Evolutionary conservation across 2,888 invertebrate genomes (phyloP).

Genomic region (Danaus chrysippus): DNA sequence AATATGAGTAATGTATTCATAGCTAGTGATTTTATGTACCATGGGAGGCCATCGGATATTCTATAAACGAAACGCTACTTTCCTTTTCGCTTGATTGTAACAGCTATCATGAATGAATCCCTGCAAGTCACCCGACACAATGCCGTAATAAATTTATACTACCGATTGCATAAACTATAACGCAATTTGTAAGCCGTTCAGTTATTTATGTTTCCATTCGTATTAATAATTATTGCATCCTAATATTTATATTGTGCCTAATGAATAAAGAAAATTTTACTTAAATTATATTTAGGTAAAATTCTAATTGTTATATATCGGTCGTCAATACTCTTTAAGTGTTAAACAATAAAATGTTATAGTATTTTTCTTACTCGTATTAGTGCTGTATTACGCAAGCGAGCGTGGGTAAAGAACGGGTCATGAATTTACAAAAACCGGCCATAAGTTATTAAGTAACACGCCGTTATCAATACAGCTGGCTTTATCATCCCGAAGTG

Average conservation of each 20-base stretch:
- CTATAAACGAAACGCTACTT: slow-evolving; percentile 28
- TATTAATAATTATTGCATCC: no score
- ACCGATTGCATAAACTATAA: slow-evolving; percentile 18
- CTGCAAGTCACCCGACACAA: slow-evolving; percentile 21
- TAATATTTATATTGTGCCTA: no score
- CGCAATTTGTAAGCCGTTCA: slow-evolving; percentile 14
- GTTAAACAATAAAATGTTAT: neutral
- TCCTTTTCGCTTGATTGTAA: slow-evolving; percentile 27
- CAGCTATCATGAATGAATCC: slow-evolving; percentile 23
- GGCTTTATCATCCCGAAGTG: slow-evolving; percentile 21
- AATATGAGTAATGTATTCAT: no score
- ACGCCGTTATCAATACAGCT: slow-evolving; percentile 24
- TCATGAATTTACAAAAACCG: slow-evolving; percentile 16
- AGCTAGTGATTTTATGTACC: no score
- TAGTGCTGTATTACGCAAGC: slow-evolving; percentile 16
- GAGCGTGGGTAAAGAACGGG: neutral
- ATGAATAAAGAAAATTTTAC: no score
- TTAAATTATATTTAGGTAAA: no score
- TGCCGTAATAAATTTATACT: slow-evolving; percentile 20
- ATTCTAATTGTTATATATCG: no score
- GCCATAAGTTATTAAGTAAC: slow-evolving; percentile 19
- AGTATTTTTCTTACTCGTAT: slow-evolving; percentile 23
- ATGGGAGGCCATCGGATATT: slow-evolving; percentile 13
- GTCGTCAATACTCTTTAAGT: no score
- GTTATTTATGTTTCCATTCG: neutral